These are phyloP conservation scores for Tamandua tetradactyla DNA, from an alignment of 2,797 vertebrate genomes.

Conservation along the genomic window DNA sequence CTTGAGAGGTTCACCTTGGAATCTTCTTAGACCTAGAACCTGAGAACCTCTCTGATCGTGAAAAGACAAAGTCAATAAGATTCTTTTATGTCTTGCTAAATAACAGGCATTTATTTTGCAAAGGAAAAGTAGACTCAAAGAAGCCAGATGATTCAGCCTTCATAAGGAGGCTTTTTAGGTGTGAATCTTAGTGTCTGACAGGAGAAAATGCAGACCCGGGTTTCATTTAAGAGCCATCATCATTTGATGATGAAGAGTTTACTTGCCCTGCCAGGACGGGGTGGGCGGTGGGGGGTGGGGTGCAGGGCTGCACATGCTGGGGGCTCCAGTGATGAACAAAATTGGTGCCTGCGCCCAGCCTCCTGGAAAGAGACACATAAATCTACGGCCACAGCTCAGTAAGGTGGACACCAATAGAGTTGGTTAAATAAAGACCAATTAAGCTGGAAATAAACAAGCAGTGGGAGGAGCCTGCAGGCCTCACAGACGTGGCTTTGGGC, in stretches of 20 bases:
- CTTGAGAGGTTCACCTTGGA: neutral
- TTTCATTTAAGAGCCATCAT: neutral
- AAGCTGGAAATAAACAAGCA: neutral
- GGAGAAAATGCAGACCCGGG: neutral
- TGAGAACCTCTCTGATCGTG: neutral
- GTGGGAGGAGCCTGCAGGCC: neutral
- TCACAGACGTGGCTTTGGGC: neutral
- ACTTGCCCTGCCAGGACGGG: too few relatives aligned
- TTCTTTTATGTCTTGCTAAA: neutral
- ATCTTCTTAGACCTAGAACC: neutral
- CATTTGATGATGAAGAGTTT: too few relatives aligned
- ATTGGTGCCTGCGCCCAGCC: neutral
- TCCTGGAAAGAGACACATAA: neutral
- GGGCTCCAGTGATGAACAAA: neutral
- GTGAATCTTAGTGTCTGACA: neutral
- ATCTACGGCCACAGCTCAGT: neutral
- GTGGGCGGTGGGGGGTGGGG: too few relatives aligned
- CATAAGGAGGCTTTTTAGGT: neutral
- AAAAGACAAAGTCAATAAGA: neutral
- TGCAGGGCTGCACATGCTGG: rapidly evolving
- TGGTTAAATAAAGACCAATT: neutral
- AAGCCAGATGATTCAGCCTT: neutral
- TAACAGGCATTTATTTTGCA: neutral
- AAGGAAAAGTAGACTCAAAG: neutral
- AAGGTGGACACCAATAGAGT: neutral